Evolutionary conservation across 2,797 vertebrate genomes (phyloP).

Genomic region (Nannoperca obscura): DNA sequence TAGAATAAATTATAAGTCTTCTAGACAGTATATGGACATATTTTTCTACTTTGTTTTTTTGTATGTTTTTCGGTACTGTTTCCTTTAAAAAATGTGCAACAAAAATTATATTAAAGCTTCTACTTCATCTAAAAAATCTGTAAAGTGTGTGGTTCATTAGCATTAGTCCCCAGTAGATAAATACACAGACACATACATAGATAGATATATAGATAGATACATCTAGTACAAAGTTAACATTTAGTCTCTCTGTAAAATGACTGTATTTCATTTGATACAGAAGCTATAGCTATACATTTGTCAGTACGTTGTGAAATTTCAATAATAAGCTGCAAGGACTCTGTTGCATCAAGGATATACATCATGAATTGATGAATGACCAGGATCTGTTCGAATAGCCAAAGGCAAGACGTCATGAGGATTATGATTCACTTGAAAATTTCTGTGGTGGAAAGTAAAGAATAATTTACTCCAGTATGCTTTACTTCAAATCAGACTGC

Average conservation of each 20-base stretch:
- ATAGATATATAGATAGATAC: no score
- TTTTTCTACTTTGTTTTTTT: constrained; percentile 75
- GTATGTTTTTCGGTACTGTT: constrained; percentile 66
- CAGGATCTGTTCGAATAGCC: not conserved
- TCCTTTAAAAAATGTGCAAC: constrained; percentile 43
- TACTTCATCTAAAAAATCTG: constrained; percentile 17
- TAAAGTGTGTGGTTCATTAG: constrained; percentile 12
- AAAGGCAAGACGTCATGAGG: not conserved
- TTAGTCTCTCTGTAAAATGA: not conserved
- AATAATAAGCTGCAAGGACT: not conserved
- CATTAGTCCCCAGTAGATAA: not conserved
- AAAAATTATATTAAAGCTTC: constrained; percentile 69
- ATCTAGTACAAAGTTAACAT: not conserved
- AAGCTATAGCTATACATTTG: not conserved
- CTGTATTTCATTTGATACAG: not conserved
- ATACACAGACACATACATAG: not conserved
- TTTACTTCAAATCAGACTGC: not conserved
- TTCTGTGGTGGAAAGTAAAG: not conserved
- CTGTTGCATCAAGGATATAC: not conserved
- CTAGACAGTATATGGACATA: constrained; percentile 56
- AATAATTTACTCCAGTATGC: not conserved
- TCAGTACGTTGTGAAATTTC: not conserved
- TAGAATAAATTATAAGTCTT: constrained; percentile 37
- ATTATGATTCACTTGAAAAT: not conserved
- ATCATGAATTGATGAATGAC: not conserved